Evolutionary conservation across 1,140 invertebrate genomes (phyloP), one percentile per base, ranked within the genome.

Genomic region (Rhyzopertha dominica): DNA sequence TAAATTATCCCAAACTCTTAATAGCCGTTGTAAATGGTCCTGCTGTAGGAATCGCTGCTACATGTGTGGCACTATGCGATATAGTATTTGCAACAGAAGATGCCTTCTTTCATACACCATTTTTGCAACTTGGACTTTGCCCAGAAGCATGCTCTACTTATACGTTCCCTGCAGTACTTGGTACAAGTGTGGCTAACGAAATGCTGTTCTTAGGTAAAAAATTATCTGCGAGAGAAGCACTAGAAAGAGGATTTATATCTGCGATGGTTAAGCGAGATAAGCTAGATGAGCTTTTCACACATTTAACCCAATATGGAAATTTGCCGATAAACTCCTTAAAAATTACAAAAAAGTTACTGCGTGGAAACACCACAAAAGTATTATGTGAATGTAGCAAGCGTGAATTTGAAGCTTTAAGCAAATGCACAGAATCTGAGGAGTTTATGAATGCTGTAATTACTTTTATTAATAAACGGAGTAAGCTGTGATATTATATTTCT

Each of bases 1-100:
- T 98, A 50, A 76, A 80, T 46, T 95, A 89, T 63, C 85, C 90
- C 0, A 98, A 98, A 68, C 74, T 94, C 13, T 61, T 98, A 28
- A 76, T 97, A 43, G 87, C 82, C 24, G 69, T 95, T 28, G 82
- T 98, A 1, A 95, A 98, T 78, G 95, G 93, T 23, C 90, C 89
- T 34, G 90, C 93, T n/a, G 78, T 96, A 48, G 95, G 95, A 13
- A 82, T 98, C 51, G 82, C 82, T 34, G 82, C 84, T 0, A 96
- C 93, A 5, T 79, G 83, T 0, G 67, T 93, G 14, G 80, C 79
- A 7, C 71, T 97, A 1, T 96, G 82, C 77, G 95, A 98, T 74
- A 73, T 87, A 32, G 82, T 96, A 17, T 93, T 89, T 70, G 86
- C 90, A 26, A 81, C 82, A n/a, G 80, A 90, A 43, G 79, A 65